A percentile compares a stretch with the other conserved stretches of the same genome.
Conservation (phyloP, 2,888 invertebrate genomes). For the Tiphia femorata region DNA sequence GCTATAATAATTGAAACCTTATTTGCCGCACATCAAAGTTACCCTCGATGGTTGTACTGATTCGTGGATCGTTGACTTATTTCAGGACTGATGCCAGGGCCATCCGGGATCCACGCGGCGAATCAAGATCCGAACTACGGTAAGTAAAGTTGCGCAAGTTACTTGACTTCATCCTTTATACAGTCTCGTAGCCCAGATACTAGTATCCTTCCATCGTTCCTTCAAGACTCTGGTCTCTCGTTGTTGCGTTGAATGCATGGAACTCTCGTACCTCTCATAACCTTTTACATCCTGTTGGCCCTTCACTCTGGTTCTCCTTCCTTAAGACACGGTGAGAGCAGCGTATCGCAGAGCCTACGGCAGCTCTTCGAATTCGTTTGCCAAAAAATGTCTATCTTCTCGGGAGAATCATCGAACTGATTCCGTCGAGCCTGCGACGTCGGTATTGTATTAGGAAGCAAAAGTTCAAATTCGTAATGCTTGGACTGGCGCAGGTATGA, state of each 20-base stretch:
- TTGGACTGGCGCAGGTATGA: too few species aligned
- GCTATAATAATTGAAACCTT: too few species aligned
- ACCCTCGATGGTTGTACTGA: conserved; percentile 4
- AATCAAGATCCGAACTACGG: conserved; percentile 83
- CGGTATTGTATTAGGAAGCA: too few species aligned
- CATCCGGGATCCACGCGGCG: conserved; percentile 84
- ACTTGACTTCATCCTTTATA: conserved; percentile 44
- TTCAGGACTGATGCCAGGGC: conserved; percentile 86
- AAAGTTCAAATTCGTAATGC: too few species aligned
- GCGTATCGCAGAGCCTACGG: conserved; percentile 44
- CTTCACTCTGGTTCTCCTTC: conserved; percentile 21
- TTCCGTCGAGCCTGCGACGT: conserved; percentile 15
- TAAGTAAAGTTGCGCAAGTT: conserved; percentile 71
- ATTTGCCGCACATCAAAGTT: too few species aligned
- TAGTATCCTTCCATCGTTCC: conserved; percentile 64
- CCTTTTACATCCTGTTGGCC: conserved; percentile 37
- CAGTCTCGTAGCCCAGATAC: conserved; percentile 62
- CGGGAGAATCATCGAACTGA: too few species aligned
- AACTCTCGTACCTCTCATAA: conserved; percentile 68
- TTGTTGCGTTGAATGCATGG: conserved; percentile 69
- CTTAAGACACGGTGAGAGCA: conserved; percentile 52
- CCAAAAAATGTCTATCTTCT: not conserved
- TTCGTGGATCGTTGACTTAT: too few species aligned
- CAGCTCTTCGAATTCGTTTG: conserved; percentile 35
- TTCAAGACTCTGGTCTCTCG: conserved; percentile 66